phyloP scores from a whole-genome alignment of 2,888 invertebrate genomes.

The Gandaritis pyraliata region DNA sequence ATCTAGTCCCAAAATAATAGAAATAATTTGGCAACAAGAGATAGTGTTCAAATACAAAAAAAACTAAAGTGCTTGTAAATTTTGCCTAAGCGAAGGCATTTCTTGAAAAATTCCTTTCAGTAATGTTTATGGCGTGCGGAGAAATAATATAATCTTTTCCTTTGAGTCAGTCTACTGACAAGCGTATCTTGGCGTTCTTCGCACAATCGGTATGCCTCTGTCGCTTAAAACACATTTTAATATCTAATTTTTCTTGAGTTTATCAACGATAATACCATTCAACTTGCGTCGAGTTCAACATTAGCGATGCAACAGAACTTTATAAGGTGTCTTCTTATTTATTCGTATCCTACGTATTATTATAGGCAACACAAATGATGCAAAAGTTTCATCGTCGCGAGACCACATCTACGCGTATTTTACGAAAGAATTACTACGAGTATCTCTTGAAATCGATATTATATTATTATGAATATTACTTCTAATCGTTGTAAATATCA shows the following conservation, averaged over 20 bases:
- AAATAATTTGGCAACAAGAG: too few relatives aligned
- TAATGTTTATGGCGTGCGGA: background rate
- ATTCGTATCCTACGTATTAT: background rate
- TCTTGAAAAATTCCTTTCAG: background rate
- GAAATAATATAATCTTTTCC: background rate
- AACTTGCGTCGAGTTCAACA: constrained; percentile 25
- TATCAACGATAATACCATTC: constrained; percentile 10
- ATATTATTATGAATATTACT: too few relatives aligned
- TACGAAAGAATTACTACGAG: background rate
- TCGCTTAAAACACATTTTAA: background rate
- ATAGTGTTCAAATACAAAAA: too few relatives aligned
- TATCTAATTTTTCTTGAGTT: background rate
- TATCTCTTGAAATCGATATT: too few relatives aligned
- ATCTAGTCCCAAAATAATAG: too few relatives aligned
- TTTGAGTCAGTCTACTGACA: background rate
- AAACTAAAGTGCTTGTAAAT: background rate
- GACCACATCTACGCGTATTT: too few relatives aligned
- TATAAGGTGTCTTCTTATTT: constrained; percentile 15
- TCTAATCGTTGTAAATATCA: constrained; percentile 15
- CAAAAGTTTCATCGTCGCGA: too few relatives aligned
- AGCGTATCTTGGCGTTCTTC: background rate
- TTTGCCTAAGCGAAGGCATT: background rate
- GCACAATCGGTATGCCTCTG: background rate
- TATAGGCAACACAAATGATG: too few relatives aligned
- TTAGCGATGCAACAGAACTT: constrained; percentile 22